These are phyloP conservation scores for Allophyes oxyacanthae DNA, from an alignment of 2,888 invertebrate species.

Conservation along the genomic window DNA sequence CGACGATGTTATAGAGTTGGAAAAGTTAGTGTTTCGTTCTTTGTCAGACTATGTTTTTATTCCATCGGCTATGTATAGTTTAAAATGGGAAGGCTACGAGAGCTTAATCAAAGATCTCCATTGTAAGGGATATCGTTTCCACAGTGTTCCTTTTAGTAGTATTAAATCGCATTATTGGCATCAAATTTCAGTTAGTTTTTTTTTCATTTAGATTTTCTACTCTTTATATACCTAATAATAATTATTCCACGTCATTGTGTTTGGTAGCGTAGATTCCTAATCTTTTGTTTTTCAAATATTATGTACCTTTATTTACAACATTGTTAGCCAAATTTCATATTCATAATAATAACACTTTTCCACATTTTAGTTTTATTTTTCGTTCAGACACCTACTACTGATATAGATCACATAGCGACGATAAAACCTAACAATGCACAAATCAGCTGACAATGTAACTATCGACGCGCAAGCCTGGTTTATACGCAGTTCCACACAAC, in stretches of 20 bases:
- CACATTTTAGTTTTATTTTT: constrained; percentile 8
- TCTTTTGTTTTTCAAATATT: too few relatives aligned
- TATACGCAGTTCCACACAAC: constrained; percentile 60
- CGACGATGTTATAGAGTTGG: constrained; percentile 43
- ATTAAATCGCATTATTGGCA: constrained; percentile 9
- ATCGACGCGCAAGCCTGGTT: constrained; percentile 49
- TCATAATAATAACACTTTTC: constrained; percentile 9
- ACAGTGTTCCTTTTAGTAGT: constrained; percentile 7
- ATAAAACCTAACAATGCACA: constrained; percentile 54
- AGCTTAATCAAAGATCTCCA: constrained; percentile 40
- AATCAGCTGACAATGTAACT: constrained; percentile 59
- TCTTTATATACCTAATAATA: too few relatives aligned
- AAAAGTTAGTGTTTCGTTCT: constrained; percentile 51
- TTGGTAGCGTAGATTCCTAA: too few relatives aligned
- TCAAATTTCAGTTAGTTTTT: too few relatives aligned
- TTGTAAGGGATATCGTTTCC: constrained; percentile 41
- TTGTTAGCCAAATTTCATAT: neutral
- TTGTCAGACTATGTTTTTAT: constrained; percentile 51
- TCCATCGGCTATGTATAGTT: constrained; percentile 31
- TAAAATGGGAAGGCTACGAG: constrained; percentile 23
- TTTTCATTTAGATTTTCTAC: too few relatives aligned
- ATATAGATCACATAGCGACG: constrained; percentile 35
- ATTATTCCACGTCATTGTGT: too few relatives aligned
- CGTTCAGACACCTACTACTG: constrained; percentile 10
- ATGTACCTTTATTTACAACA: too few relatives aligned